Evolutionary conservation across 2,113 vertebrate species (phyloP).

Genomic region (Enhydra lutris): DNA sequence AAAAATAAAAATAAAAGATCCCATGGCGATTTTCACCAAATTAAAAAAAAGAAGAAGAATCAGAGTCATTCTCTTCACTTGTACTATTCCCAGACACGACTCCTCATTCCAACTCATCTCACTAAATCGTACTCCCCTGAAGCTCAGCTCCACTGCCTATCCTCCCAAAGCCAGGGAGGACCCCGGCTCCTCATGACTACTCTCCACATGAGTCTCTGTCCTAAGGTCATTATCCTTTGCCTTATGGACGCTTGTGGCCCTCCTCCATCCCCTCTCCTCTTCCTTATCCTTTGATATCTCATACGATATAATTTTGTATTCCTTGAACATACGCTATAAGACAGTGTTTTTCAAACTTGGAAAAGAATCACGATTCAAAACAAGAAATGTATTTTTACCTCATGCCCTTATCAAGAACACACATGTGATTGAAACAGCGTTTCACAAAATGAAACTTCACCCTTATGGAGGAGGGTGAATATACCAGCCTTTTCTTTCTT

Average conservation of each 20-base stretch:
- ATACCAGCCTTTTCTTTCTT: not conserved
- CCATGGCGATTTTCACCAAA: not conserved
- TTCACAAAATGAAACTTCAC: not conserved
- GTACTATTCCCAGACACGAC: accelerated
- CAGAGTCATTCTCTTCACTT: not conserved
- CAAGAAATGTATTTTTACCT: not conserved
- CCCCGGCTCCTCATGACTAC: accelerated
- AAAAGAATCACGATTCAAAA: not conserved
- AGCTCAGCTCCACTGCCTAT: not conserved
- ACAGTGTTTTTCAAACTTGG: not conserved
- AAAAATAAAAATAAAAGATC: not conserved
- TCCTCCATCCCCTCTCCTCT: not conserved
- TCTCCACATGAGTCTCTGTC: not conserved
- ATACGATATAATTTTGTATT: not conserved
- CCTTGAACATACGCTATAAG: not conserved
- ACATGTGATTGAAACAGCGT: not conserved
- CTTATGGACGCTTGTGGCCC: not conserved
- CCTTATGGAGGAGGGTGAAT: not conserved
- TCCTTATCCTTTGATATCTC: not conserved
- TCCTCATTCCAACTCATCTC: not conserved
- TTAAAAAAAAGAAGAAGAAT: not conserved
- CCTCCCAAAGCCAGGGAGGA: not conserved
- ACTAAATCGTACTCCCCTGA: not conserved
- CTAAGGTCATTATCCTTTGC: not conserved
- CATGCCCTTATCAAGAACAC: not conserved